Conservation (phyloP, 2,113 vertebrate genomes). For the Bostrychus sinensis region DNA sequence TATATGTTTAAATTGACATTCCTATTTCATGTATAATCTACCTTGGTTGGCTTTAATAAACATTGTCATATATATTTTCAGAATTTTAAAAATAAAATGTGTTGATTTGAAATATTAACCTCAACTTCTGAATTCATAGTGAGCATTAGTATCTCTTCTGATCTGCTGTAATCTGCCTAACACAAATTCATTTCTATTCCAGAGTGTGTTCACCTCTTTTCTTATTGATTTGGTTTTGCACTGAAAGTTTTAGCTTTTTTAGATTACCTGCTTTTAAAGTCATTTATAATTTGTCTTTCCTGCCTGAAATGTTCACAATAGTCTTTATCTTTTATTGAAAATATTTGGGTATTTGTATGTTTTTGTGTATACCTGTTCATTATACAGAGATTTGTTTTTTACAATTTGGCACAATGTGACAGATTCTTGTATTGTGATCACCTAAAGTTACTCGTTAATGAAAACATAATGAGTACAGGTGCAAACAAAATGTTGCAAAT, state of each 20-base stretch:
- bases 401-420: neutral
- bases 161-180: too few relatives aligned
- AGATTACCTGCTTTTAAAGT: conserved; percentile 2
- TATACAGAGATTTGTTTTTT: neutral
- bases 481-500: neutral
- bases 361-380: neutral
- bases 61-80: neutral
- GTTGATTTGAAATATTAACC: neutral
- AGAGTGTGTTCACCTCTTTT: neutral
- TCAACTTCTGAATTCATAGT: neutral
- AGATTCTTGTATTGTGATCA: too few relatives aligned
- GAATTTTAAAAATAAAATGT: neutral
- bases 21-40: neutral
- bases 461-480: too few relatives aligned
- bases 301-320: too few relatives aligned
- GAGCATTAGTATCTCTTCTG: too few relatives aligned
- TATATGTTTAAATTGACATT: neutral
- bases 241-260: neutral
- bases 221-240: neutral
- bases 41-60: neutral
- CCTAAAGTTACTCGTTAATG: too few relatives aligned
- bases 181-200: neutral
- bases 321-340: neutral
- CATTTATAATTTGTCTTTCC: neutral
- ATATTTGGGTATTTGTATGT: neutral